Evolutionary conservation across 2,797 vertebrate genomes (phyloP), one percentile per base, ranked within the genome.

Genomic region (Capromys pilorides): DNA sequence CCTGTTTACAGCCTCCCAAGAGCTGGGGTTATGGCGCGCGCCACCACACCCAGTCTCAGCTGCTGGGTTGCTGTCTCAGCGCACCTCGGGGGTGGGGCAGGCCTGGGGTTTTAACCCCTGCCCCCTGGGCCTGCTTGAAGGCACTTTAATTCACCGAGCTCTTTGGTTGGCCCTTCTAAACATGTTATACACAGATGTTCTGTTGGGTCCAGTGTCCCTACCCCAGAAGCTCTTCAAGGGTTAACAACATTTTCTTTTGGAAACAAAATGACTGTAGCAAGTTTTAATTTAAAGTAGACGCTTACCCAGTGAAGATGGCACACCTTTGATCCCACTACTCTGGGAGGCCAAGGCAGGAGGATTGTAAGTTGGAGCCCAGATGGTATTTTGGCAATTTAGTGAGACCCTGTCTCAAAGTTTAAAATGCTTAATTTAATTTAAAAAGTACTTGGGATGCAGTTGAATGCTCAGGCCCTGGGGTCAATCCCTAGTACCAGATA

Each of bases 271-370:
- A 33, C 88, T 24, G 1, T 54, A 7, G n/a, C 36, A 28, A 85
- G n/a, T 78, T 95, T 88, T 33, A 57, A 93, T 93, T 85, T 39
- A 94, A 95, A 86, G 77, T 85, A 67, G 33, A 90, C 28, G 33
- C 80, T 84, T 33, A 73, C 9, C 11, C 21, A 45, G 8, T 4
- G 45, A 45, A 4, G 45, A 45, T 45, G 45, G 45, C 45, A 45
- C 45, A 45, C 45, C 16, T 33, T 45, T 19, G 19, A 79, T 79
- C 12, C 77, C 39, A 75, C 36, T 22, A 79, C 45, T 5, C 26
- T 78, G 75, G 75, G 8, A 77, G 3, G 8, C 75, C 49, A 51
- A 28, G 75, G 75, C 3, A 79, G 77, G 77, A 79, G 31, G 77
- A 19, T 21, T 10, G 28, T 31, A 3, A n/a, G 45, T 79, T n/a